These are phyloP conservation scores for Silvanus unidentatus DNA, from an alignment of 2,888 invertebrate genomes.

Conservation along the genomic window DNA sequence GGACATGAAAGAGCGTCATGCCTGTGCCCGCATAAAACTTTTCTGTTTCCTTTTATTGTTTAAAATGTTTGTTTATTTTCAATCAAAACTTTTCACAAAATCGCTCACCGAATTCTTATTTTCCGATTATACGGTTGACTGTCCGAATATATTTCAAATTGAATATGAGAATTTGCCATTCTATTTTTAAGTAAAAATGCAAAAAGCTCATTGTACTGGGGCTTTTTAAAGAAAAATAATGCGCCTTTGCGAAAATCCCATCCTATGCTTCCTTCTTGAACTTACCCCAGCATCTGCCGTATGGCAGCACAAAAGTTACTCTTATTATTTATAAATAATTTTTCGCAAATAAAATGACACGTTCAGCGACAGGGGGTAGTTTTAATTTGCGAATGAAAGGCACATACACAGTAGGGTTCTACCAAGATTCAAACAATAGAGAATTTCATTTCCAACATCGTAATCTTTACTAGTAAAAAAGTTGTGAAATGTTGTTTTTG, in stretches of 20 bases:
- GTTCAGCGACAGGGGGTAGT: constrained; percentile 14
- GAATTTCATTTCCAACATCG: constrained; percentile 10
- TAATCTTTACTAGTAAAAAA: constrained; percentile 6
- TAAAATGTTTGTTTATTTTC: constrained; percentile 18
- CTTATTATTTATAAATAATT: too few relatives aligned
- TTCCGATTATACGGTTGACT: constrained; percentile 1
- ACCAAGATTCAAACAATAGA: constrained; percentile 14
- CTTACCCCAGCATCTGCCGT: too few relatives aligned
- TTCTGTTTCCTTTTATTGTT: constrained; percentile 11
- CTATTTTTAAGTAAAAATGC: too few relatives aligned
- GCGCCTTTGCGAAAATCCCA: too few relatives aligned
- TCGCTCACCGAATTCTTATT: not conserved
- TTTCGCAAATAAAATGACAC: too few relatives aligned
- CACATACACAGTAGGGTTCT: constrained; percentile 12
- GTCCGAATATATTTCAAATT: not conserved
- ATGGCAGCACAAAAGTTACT: too few relatives aligned
- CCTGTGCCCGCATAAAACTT: constrained; percentile 11
- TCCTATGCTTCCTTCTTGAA: too few relatives aligned
- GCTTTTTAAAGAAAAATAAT: too few relatives aligned
- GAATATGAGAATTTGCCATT: not conserved
- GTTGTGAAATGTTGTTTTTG: constrained; percentile 14
- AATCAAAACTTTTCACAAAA: constrained; percentile 15
- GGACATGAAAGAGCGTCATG: not conserved
- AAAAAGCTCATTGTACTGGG: too few relatives aligned
- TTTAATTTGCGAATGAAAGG: constrained; percentile 19